phyloP scores from a whole-genome alignment of 2,797 vertebrate genomes.

The Falco cherrug region DNA sequence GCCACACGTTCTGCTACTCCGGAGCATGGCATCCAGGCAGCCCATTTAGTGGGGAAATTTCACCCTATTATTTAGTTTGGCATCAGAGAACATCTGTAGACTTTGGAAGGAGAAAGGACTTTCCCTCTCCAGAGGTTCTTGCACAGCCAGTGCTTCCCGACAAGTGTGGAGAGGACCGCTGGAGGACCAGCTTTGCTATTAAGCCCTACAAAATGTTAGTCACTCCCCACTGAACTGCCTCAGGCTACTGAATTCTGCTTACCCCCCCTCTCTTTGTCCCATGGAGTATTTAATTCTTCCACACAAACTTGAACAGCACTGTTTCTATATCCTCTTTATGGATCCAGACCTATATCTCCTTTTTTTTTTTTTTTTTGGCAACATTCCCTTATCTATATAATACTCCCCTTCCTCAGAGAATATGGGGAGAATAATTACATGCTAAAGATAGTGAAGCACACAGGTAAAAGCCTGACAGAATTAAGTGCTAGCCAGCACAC shows the following conservation, averaged over 20 bases:
- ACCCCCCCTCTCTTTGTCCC: not conserved
- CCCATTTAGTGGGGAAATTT: not conserved
- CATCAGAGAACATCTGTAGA: not conserved
- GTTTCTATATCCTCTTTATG: not conserved
- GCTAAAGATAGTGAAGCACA: slow-evolving; percentile 13
- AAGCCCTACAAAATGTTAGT: not conserved
- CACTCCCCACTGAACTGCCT: not conserved
- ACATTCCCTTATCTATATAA: not conserved
- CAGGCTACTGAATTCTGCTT: not conserved
- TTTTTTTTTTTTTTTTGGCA: not conserved
- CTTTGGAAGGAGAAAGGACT: not conserved
- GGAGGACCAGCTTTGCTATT: not conserved
- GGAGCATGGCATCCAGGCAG: not conserved
- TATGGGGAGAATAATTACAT: not conserved
- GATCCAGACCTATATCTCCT: not conserved
- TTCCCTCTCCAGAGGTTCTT: not conserved
- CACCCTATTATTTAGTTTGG: not conserved
- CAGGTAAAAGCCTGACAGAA: slow-evolving; percentile 32
- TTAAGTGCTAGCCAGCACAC: slow-evolving; percentile 7
- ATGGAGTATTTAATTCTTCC: not conserved
- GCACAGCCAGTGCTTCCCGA: not conserved
- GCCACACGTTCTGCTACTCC: not conserved
- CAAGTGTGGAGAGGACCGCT: rapidly evolving
- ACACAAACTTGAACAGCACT: not conserved
- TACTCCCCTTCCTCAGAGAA: not conserved